Evolutionary conservation across 2,888 invertebrate genomes (phyloP).

Genomic region (Augiades crinisus): DNA sequence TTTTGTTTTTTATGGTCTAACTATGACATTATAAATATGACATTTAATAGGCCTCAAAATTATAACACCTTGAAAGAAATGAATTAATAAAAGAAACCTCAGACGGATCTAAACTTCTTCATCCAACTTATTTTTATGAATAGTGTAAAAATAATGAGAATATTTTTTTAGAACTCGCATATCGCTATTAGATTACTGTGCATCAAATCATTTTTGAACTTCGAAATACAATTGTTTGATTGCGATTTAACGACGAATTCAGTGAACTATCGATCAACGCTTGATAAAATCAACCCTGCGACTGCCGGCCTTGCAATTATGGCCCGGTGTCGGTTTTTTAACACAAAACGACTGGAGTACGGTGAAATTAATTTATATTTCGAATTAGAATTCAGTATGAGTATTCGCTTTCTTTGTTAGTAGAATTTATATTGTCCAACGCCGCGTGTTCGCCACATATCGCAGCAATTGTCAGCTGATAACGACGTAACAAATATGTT

Average conservation of each 20-base stretch:
- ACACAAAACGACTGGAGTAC: slow-evolving; percentile 29
- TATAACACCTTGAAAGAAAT: no score
- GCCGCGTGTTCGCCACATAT: background rate
- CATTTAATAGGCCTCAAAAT: no score
- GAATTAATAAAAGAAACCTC: no score
- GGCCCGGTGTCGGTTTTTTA: slow-evolving; percentile 44
- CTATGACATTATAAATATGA: no score
- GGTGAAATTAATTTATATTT: slow-evolving; percentile 30
- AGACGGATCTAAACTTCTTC: no score
- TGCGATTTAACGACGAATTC: slow-evolving; percentile 40
- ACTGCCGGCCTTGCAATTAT: slow-evolving; percentile 39
- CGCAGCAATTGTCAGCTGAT: background rate
- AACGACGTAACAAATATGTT: background rate
- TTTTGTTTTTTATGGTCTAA: no score
- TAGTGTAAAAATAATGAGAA: no score
- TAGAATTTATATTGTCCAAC: background rate
- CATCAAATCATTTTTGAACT: background rate
- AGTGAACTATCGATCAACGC: slow-evolving; percentile 47
- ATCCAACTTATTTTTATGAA: no score
- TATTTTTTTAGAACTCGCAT: no score
- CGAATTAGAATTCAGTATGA: slow-evolving; percentile 31
- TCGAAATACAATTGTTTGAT: slow-evolving; percentile 30
- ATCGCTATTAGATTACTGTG: background rate
- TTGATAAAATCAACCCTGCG: slow-evolving; percentile 51
- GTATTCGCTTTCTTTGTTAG: background rate